Evolutionary conservation across 2,888 invertebrate species (phyloP), one percentile per base, ranked within the genome.

Genomic region (Keiferia lycopersicella): DNA sequence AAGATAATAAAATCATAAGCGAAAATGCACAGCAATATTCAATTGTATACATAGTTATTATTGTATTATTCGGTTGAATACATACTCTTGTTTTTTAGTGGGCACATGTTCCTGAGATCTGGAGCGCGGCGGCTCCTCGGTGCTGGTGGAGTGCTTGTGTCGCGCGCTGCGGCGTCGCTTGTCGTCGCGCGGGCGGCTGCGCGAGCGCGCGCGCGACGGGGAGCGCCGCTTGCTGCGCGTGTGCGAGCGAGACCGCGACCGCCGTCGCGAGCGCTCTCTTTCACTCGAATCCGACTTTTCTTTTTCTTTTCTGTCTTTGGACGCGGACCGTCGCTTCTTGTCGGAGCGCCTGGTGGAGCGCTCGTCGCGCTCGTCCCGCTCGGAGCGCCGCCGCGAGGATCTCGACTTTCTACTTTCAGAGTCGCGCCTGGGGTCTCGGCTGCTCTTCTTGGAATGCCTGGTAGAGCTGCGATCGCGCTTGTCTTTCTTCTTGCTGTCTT

Each of bases 61-160:
- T n/a, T n/a, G n/a, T n/a, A n/a, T n/a, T n/a, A n/a, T 34, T 34
- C 2, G 20, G 38, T 48, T 57, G 20, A 50, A 61, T 63, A 76
- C 88, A 80, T 80, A 91, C 91, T 91, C 91, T 73, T 86, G 84
- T 75, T 90, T 83, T 73, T 88, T 88, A 65, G 69, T 80, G 65
- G 75, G 79, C 60, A 71, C 70, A 66, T 78, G 79, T 51, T 90
- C 91, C 73, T 91, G 91, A 66, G 91, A 91, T 73, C 81, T 79
- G 14, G 91, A 91, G 34, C 91, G 83, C 48, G 78, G 81, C 69
- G 82, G 82, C 65, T 86, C 88, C 1, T 86, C 88, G 2, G 74
- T 73, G 60, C 80, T 83, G 12, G 68, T 66, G 8, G 74, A 71
- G 26, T 76, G 82, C 64, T 82, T 83, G 1, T 75, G 74, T 0